Evolutionary conservation across 2,113 vertebrate genomes (phyloP), one percentile per base, ranked within the genome.

Genomic region (Coryphaenoides rupestris): DNA sequence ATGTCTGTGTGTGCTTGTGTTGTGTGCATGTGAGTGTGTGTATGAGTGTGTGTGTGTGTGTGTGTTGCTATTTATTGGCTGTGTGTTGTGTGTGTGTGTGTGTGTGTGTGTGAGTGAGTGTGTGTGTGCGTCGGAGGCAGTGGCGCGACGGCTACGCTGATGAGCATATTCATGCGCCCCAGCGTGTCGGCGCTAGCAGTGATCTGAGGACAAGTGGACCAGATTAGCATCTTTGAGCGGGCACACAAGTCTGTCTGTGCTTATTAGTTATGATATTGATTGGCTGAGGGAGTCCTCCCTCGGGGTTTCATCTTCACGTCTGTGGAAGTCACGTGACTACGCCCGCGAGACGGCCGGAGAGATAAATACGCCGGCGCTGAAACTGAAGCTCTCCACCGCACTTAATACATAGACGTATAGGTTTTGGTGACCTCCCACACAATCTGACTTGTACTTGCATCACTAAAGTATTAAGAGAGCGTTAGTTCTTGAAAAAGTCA

Each of bases 101-200:
- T 55, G 53, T 19, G 19, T 21, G 33, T 55, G n/a, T 55, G 17
- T 54, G 19, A 12, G 19, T 21, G 54, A 1, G 6, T 10, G n/a
- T 69, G 73, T 57, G 68, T 58, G 67, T 54, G 40, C 5, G 4
- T 69, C 58, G 55, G 13, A 40, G 33, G 33, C 33, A 40, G 33
- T 7, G 33, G 33, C 9, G 33, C 33, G 33, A 13, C 10, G 7
- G n/a, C 33, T 40, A 40, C 33, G 2, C 70, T 73, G 67, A 79
- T 73, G 69, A 77, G 62, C 5, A 23, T 59, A 63, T 71, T 78
- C 62, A 74, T 55, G 58, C 58, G 71, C 13, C 33, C 13, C 33
- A 66, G 77, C 78, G 45, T 74, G 72, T 80, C 80, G 72, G 73
- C 70, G 73, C 73, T 15, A 73, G 69, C 66, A 73, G 62, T 58